A percentile compares a stretch with the other conserved stretches of the same genome.
These are phyloP conservation scores for Anguilla marmorata DNA, from an alignment of 2,797 vertebrate genomes.

Conservation along the genomic window DNA sequence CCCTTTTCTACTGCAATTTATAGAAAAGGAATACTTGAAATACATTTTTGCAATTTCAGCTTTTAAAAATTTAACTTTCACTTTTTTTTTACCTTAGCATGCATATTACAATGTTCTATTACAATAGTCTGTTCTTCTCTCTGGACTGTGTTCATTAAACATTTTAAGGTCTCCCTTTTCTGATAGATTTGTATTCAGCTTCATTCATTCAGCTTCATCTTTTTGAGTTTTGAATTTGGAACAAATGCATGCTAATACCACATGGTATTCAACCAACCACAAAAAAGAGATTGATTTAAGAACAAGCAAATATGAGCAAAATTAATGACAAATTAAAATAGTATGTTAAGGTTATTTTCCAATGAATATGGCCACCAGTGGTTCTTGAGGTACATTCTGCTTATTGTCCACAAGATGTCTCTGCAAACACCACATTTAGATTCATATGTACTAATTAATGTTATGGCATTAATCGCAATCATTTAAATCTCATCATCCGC, in stretches of 20 bases:
- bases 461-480: neutral
- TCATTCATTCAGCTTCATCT: neutral
- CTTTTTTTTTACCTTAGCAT: no score
- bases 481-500: neutral
- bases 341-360: neutral
- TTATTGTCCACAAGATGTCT: neutral
- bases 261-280: neutral
- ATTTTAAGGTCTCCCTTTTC: no score
- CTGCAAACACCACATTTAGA: neutral
- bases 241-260: neutral
- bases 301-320: neutral
- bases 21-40: no score
- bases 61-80: no score
- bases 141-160: no score
- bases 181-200: no score
- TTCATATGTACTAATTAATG: neutral
- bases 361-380: neutral
- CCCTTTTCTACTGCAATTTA: no score
- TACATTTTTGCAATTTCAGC: no score
- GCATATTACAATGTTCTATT: no score
- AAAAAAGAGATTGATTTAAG: neutral
- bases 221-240: neutral
- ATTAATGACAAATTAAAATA: neutral
- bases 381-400: neutral
- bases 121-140: no score